Evolutionary conservation across 2,888 invertebrate species (phyloP).

Genomic region (Phragmatobia fuliginosa): DNA sequence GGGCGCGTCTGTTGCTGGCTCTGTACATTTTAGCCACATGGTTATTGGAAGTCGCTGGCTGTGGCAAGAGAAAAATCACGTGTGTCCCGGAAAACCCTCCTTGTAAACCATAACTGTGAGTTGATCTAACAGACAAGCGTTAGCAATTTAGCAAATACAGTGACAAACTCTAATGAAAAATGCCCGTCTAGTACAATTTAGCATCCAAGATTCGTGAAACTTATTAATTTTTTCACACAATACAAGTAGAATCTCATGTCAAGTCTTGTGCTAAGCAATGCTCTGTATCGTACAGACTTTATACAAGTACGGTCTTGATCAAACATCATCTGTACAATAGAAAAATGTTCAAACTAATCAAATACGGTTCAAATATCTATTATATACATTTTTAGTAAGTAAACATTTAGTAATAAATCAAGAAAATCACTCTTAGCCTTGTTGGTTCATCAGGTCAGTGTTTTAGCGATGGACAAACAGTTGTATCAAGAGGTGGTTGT

Average conservation of each 20-base stretch:
- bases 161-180: too few relatives aligned
- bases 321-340: too few relatives aligned
- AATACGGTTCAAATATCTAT: too few relatives aligned
- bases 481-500: conserved; percentile 69
- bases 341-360: too few relatives aligned
- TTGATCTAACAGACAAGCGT: neutral
- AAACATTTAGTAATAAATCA: neutral
- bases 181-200: neutral
- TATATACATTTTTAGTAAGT: too few relatives aligned
- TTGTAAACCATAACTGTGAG: conserved; percentile 43
- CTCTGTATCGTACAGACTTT: too few relatives aligned
- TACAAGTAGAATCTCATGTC: neutral
- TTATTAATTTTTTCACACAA: neutral
- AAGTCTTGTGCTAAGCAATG: neutral
- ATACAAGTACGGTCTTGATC: too few relatives aligned
- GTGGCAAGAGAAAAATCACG: conserved; percentile 54
- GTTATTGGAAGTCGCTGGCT: conserved; percentile 55
- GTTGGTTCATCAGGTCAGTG: neutral
- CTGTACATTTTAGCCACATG: conserved; percentile 49
- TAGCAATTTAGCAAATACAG: neutral
- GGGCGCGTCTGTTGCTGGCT: conserved; percentile 44
- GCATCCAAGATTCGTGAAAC: neutral
- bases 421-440: neutral
- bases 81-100: conserved; percentile 59
- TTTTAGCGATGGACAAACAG: conserved; percentile 64